Evolutionary conservation across 2,888 invertebrate genomes (phyloP).

Genomic region (Drosophila neotestacea): DNA sequence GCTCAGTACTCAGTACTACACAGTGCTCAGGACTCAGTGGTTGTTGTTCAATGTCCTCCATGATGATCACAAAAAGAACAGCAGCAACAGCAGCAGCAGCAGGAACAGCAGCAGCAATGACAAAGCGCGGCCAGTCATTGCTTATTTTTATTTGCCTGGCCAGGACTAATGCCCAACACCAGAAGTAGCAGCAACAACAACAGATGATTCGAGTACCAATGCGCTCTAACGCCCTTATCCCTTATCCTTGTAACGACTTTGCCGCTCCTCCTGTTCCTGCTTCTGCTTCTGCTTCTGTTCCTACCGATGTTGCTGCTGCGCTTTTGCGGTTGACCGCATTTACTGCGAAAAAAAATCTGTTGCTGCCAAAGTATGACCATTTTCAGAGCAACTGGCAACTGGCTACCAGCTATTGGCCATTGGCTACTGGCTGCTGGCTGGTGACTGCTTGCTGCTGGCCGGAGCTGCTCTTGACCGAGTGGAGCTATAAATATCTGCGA

Average conservation of each 20-base stretch:
- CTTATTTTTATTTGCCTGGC: constrained; percentile 79
- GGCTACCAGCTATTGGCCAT: constrained; percentile 29
- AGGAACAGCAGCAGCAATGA: constrained; percentile 25
- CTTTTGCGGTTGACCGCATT: constrained; percentile 83
- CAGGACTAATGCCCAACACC: constrained; percentile 69
- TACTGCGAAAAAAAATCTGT: constrained; percentile 80
- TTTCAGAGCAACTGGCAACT: constrained; percentile 40
- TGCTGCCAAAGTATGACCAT: constrained; percentile 71
- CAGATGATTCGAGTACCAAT: constrained; percentile 42
- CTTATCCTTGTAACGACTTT: constrained; percentile 79
- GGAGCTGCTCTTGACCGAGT: constrained; percentile 82
- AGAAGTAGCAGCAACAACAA: constrained; percentile 23
- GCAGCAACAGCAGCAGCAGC: constrained; percentile 8
- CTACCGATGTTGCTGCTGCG: constrained; percentile 66
- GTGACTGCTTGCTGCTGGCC: constrained; percentile 19
- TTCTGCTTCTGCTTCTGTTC: constrained; percentile 2
- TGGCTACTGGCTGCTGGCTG: constrained; percentile 6
- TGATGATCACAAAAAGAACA: constrained; percentile 54
- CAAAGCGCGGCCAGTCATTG: constrained; percentile 66
- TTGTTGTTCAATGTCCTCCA: constrained; percentile 72
- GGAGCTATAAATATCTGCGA: constrained; percentile 84
- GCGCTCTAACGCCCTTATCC: constrained; percentile 77
- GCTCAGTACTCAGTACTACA: constrained; percentile 34
- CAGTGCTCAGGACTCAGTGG: constrained; percentile 14
- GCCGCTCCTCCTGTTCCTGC: constrained; percentile 20